phyloP scores from a whole-genome alignment of 2,888 invertebrate species.

The Eucera pruinosa region DNA sequence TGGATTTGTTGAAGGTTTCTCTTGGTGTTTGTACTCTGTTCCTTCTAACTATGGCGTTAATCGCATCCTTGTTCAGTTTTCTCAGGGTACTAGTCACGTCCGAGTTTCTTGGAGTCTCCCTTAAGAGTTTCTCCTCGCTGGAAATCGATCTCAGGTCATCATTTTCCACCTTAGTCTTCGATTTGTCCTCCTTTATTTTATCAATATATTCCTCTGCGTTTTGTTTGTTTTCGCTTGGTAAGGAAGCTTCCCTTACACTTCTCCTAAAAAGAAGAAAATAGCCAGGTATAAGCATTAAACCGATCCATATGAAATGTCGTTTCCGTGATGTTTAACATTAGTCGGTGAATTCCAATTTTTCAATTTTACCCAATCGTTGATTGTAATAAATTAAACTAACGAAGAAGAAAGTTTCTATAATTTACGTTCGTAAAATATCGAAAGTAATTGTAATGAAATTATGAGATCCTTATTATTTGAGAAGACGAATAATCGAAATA shows the following conservation, averaged over 20 bases:
- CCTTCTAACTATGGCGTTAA: constrained; percentile 47
- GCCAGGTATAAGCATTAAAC: no score
- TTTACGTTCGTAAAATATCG: no score
- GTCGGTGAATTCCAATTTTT: no score
- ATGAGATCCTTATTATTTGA: no score
- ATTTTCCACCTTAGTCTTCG: not conserved
- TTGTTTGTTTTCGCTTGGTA: not conserved
- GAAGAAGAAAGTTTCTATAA: no score
- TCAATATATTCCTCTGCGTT: not conserved
- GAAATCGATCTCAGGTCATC: not conserved
- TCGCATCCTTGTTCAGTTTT: constrained; percentile 56
- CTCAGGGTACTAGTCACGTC: constrained; percentile 45
- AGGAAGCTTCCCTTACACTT: not conserved
- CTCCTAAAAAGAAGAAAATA: constrained; percentile 1
- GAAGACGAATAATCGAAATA: no score
- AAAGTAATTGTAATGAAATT: no score
- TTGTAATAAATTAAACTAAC: no score
- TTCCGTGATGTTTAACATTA: no score
- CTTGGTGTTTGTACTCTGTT: not conserved
- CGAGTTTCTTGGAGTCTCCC: constrained; percentile 16
- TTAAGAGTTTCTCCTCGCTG: constrained; percentile 24
- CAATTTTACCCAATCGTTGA: no score
- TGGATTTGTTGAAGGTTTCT: not conserved
- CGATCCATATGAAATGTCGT: no score
- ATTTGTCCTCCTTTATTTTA: no score